These are phyloP conservation scores for Formica exsecta DNA, from an alignment of 1,140 invertebrate species.

Conservation along the genomic window DNA sequence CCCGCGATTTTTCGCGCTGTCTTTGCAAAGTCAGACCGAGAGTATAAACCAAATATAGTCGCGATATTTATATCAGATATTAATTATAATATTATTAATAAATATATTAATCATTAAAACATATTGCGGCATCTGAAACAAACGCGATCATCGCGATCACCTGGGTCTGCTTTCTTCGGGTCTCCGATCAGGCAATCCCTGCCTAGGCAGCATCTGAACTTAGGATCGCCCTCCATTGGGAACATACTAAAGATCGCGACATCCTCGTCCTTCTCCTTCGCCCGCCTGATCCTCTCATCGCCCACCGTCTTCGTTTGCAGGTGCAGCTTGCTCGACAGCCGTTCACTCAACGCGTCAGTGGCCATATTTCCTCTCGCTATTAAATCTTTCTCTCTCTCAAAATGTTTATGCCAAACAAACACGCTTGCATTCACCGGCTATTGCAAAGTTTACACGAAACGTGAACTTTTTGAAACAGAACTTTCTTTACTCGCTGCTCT, in stretches of 20 bases:
- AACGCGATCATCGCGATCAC: constrained; percentile 84
- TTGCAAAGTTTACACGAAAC: constrained; percentile 10
- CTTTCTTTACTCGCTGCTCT: constrained; percentile 3
- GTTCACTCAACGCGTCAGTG: constrained; percentile 91
- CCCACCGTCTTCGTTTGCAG: constrained; percentile 92
- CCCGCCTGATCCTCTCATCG: constrained; percentile 90
- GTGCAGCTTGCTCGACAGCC: constrained; percentile 91
- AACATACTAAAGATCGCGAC: constrained; percentile 94
- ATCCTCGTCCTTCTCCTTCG: constrained; percentile 94
- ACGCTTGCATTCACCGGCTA: constrained; percentile 1
- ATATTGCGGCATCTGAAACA: background rate
- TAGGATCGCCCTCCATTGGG: constrained; percentile 90
- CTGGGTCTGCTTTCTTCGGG: constrained; percentile 91
- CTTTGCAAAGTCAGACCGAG: background rate
- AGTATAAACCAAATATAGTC: background rate
- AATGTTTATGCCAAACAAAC: constrained; percentile 32
- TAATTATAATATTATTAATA: constrained; percentile 12
- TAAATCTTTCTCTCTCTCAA: constrained; percentile 4
- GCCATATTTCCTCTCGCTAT: constrained; percentile 87
- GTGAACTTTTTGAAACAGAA: constrained; percentile 16
- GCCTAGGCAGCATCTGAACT: constrained; percentile 92
- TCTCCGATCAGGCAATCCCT: constrained; percentile 92
- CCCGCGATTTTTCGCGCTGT: background rate
- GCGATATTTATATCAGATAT: background rate
- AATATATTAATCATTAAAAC: background rate